A percentile compares a stretch with the other conserved stretches of the same genome.
phyloP scores from a whole-genome alignment of 2,888 invertebrate genomes.

The Erebia aethiops region DNA sequence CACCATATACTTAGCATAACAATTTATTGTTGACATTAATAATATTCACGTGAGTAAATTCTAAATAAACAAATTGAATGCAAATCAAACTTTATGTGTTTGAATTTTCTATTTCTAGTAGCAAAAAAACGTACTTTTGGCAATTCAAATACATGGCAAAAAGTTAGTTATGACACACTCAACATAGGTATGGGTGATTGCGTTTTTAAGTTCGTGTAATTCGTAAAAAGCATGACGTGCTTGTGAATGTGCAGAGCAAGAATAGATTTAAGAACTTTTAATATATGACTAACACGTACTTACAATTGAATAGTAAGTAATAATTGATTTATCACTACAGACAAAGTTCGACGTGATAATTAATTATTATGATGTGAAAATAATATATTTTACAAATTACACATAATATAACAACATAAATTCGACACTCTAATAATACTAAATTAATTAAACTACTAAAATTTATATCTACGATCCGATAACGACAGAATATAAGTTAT shows the following conservation, averaged over 20 bases:
- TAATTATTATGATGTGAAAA: constrained; percentile 14
- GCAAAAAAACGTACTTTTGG: background rate
- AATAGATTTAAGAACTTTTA: constrained; percentile 31
- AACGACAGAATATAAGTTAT: constrained; percentile 14
- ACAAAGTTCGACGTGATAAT: constrained; percentile 25
- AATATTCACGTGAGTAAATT: constrained; percentile 10
- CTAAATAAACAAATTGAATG: background rate
- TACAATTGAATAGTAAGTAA: constrained; percentile 42
- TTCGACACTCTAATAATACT: constrained; percentile 27
- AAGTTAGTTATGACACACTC: background rate
- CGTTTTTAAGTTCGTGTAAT: background rate
- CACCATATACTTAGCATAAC: constrained; percentile 80
- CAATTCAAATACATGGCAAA: background rate
- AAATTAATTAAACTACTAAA: constrained; percentile 31
- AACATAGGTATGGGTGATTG: background rate
- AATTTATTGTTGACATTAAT: constrained; percentile 45
- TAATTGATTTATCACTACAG: constrained; percentile 38
- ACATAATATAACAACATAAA: constrained; percentile 45
- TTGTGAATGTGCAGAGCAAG: constrained; percentile 27
- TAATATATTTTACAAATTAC: constrained; percentile 41
- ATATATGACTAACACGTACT: constrained; percentile 23
- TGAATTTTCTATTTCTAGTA: background rate
- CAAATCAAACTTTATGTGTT: constrained; percentile 4
- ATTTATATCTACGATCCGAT: constrained; percentile 16
- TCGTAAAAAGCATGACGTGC: constrained; percentile 43